Percentiles rank a stretch among this genome's conserved stretches.
These are phyloP conservation scores for Platycercus adscitus DNA, from an alignment of 2,113 vertebrate genomes.

Conservation along the genomic window DNA sequence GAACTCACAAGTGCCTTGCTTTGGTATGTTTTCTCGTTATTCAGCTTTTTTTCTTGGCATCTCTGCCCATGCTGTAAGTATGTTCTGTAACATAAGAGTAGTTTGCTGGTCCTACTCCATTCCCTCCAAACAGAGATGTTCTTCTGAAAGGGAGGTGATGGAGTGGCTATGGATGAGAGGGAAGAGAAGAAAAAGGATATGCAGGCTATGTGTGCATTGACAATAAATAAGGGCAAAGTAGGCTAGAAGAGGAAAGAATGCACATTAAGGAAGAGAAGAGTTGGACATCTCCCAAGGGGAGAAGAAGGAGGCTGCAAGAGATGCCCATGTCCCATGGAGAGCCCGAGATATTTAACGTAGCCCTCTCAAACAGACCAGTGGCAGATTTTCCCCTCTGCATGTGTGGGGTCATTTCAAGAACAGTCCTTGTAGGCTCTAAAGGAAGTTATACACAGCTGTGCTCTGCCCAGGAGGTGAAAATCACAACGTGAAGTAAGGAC, in stretches of 20 bases:
- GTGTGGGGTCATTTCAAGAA: neutral
- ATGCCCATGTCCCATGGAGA: neutral
- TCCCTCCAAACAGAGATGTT: neutral
- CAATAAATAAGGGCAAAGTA: neutral
- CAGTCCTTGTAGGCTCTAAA: neutral
- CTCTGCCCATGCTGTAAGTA: neutral
- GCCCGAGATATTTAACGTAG: neutral
- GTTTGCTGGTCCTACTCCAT: neutral
- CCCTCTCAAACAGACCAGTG: accelerated
- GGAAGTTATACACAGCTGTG: neutral
- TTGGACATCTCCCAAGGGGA: neutral
- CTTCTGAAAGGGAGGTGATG: accelerated
- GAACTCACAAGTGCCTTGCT: neutral
- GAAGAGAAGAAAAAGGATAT: neutral
- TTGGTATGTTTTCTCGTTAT: neutral
- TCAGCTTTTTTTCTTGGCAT: neutral
- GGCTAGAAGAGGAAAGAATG: neutral
- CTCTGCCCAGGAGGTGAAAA: neutral
- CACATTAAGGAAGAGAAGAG: neutral
- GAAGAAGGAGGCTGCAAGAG: neutral
- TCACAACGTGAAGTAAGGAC: neutral
- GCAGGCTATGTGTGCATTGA: no score
- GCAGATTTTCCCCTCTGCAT: neutral
- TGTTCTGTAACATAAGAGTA: neutral
- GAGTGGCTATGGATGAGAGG: accelerated